Base-by-base conservation (phyloP, 2,888 invertebrate species). In the Prosopocoilus inquinatus region DNA sequence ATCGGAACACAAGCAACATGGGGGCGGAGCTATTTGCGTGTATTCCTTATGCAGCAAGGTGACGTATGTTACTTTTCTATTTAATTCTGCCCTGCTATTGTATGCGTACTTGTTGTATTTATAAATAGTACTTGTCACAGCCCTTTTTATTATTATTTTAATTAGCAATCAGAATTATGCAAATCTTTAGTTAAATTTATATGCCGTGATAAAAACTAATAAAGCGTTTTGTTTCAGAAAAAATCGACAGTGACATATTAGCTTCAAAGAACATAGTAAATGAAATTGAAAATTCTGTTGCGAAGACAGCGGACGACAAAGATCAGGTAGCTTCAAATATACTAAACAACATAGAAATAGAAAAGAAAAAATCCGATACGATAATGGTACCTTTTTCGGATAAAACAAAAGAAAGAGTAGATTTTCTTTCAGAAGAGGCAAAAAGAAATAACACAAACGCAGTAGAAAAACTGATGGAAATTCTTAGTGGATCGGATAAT, bases 211-310 rank as follows among this genome's bases (percentile, higher is more conserved):
- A n/a, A 3, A 5, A 28, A 28, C 20, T 28, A 28, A 28, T 28
- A 28, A 28, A 28, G 20, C 20, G 3, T 28, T 28, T 28, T 41
- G 41, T 69, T 65, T 39, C 65, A 75, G 74, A 68, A 58, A 72
- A 70, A 60, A 68, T 75, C 52, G 73, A 74, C 60, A 64, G 61
- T 43, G 75, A 75, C 54, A 56, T 75, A 47, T 47, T 61, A 39
- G 67, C 70, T 49, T 74, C 75, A 4, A 72, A 69, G 58, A 65
- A 67, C 58, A 61, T 75, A 5, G 55, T 74, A 3, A 65, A 69
- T 9, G 67, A 66, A 44, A 57, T 71, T 43, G 44, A 61, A 38
- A 39, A 50, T 33, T 15, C 48, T 41, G 41, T 36, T 43, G 41
- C 51, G 16, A 55, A 59, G 34, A 54, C 52, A 57, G 7, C 35